These are phyloP conservation scores for Clamator glandarius DNA, from an alignment of 2,797 vertebrate genomes.

Conservation along the genomic window DNA sequence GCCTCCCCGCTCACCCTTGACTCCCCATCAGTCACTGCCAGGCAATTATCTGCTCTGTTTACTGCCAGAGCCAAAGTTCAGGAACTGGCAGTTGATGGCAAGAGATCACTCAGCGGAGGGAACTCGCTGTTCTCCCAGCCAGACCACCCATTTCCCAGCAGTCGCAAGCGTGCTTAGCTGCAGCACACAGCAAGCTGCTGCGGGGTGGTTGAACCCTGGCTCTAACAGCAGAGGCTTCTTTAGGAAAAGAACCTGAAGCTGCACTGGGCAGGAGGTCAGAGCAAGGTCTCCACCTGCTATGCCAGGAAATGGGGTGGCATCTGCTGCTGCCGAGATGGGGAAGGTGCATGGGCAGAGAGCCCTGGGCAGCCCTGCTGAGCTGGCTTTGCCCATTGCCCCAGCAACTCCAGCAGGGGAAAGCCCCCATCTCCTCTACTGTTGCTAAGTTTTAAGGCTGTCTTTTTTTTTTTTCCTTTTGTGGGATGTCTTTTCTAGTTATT, in stretches of 20 bases:
- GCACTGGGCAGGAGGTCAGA: background rate
- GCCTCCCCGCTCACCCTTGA: slow-evolving; percentile 18
- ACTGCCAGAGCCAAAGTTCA: slow-evolving; percentile 41
- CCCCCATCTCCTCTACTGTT: background rate
- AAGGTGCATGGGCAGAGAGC: fast-evolving
- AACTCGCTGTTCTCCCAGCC: slow-evolving; percentile 34
- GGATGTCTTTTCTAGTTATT: background rate
- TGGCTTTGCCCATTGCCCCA: background rate
- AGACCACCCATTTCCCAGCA: background rate
- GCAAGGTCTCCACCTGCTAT: background rate
- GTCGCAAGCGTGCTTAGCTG: background rate
- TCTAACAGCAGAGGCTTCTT: background rate
- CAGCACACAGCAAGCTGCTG: background rate
- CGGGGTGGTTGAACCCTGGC: background rate
- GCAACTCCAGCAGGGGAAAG: no score
- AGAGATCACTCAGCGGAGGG: background rate
- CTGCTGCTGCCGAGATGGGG: background rate
- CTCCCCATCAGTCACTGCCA: slow-evolving; percentile 57
- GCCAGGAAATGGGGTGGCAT: fast-evolving
- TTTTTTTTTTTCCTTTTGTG: background rate
- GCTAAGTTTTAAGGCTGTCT: background rate
- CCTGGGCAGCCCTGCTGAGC: no score
- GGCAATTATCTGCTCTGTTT: slow-evolving; percentile 55
- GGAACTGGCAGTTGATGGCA: slow-evolving; percentile 3
- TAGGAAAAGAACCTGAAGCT: background rate